Percentiles rank a stretch among this genome's conserved stretches.
phyloP scores from a whole-genome alignment of 2,888 invertebrate genomes.

The Tetropium fuscum region DNA sequence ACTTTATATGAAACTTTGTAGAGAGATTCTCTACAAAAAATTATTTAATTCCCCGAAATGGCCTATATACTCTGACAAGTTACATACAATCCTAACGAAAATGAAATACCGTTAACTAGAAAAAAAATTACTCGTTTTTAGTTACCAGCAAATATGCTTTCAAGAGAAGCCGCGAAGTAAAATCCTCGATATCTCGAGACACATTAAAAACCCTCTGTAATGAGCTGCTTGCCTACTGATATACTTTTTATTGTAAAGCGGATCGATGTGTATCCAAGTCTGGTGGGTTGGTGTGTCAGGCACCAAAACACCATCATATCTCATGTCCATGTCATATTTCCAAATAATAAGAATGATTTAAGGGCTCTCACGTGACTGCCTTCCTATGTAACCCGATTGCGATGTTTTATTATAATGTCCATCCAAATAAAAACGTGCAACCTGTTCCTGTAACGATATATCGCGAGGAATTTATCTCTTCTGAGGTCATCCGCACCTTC shows the following conservation, averaged over 20 bases:
- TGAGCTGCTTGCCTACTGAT: conserved; percentile 17
- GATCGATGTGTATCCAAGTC: conserved; percentile 42
- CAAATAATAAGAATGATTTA: conserved; percentile 46
- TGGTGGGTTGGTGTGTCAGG: conserved; percentile 43
- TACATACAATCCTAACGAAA: too few relatives aligned
- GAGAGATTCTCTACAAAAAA: too few relatives aligned
- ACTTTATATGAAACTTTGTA: too few relatives aligned
- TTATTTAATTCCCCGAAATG: too few relatives aligned
- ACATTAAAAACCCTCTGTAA: too few relatives aligned
- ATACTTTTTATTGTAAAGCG: conserved; percentile 33
- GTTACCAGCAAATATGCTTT: too few relatives aligned
- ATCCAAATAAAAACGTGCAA: conserved; percentile 6
- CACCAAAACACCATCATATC: conserved; percentile 43
- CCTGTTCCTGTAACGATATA: not conserved
- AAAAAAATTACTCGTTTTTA: too few relatives aligned
- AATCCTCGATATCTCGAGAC: too few relatives aligned
- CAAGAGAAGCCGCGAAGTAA: too few relatives aligned
- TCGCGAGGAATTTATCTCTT: not conserved
- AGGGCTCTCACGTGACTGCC: conserved; percentile 34
- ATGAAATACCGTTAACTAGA: too few relatives aligned
- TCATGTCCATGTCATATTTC: conserved; percentile 44
- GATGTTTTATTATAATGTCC: conserved; percentile 16
- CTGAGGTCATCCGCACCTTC: not conserved
- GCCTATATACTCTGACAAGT: too few relatives aligned
- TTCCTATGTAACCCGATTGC: conserved; percentile 6